Base-by-base conservation (phyloP, 2,888 invertebrate genomes). In the Macrosiphum euphorbiae region DNA sequence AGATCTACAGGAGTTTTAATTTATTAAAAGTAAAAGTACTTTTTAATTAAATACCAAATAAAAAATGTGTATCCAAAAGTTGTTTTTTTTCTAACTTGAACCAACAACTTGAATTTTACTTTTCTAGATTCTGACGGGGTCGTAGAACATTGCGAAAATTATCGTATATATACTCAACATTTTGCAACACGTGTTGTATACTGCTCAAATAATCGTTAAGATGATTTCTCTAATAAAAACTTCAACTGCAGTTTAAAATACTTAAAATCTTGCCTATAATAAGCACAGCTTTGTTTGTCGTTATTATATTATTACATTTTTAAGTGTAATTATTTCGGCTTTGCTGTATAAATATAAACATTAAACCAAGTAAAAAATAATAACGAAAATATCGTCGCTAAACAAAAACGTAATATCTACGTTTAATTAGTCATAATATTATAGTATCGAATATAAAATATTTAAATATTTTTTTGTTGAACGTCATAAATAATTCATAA, bases 21-120 rank as follows among this genome's bases (percentile, higher is more conserved):
- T 92, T 88, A 88, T 92, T 92, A 67, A 92, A 67, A 88, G 26
- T n/a, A 92, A 88, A 92, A 88, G 67, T 92, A 88, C 24, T 78
- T 92, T 92, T 88, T 92, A 88, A 92, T 88, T 78, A 92, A 92
- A 88, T 92, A 78, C 52, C 52, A 16, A 92, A 92, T 92, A 67
- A 78, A 78, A 92, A 88, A 52, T 44, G 78, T n/a, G n/a, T 35
- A 35, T 24, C n/a, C 24, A 28, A 92, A 78, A 88, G 52, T 88
- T 52, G 35, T 78, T 78, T 85, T 85, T 55, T 44, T 91, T 91
- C 88, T 44, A 92, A 88, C 44, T 88, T 44, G 8, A 67, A 88
- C 3, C 5, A 92, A 92, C 52, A 78, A 67, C 78, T 92, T 78
- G 16, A 61, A 92, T 67, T 44, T 86, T 91, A 85, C 11, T 91